phyloP scores from a whole-genome alignment of 2,797 vertebrate genomes.

The Aplochiton taeniatus region DNA sequence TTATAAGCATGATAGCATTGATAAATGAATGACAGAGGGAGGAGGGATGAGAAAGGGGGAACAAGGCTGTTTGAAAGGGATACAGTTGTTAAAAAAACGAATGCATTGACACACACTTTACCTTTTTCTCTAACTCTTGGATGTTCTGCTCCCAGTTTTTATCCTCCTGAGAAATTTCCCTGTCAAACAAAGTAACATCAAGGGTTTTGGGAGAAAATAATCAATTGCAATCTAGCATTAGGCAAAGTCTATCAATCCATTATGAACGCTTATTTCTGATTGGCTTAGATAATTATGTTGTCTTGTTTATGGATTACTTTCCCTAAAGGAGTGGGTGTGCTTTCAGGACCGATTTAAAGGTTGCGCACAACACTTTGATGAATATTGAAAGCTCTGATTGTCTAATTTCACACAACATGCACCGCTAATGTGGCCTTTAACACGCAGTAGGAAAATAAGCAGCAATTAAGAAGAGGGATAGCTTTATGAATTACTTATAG shows the following conservation, averaged over 20 bases:
- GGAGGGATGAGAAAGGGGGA: slow-evolving; percentile 16
- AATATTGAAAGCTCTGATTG: slow-evolving; percentile 18
- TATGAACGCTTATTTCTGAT: background rate
- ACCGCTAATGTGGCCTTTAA: background rate
- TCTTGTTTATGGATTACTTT: background rate
- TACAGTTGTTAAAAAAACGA: slow-evolving; percentile 13
- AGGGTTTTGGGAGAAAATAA: background rate
- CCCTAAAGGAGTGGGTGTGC: background rate
- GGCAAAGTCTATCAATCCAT: too few species aligned
- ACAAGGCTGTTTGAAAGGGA: slow-evolving; percentile 5
- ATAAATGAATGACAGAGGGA: slow-evolving; percentile 5
- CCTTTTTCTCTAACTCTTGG: slow-evolving; percentile 94
- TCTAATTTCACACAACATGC: slow-evolving; percentile 16
- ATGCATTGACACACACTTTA: slow-evolving; percentile 50
- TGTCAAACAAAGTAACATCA: slow-evolving; percentile 58
- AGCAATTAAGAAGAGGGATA: background rate
- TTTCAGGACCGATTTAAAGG: background rate
- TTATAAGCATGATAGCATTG: slow-evolving; percentile 18
- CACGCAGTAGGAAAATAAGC: slow-evolving; percentile 4
- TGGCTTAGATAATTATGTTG: background rate
- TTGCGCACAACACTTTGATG: slow-evolving; percentile 2
- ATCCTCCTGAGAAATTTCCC: slow-evolving; percentile 97
- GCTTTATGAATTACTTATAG: background rate
- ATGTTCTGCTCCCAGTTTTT: slow-evolving; percentile 99
- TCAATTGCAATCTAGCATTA: too few species aligned